These are phyloP conservation scores for Staurois parvus DNA, from an alignment of 2,797 vertebrate genomes.

Conservation along the genomic window DNA sequence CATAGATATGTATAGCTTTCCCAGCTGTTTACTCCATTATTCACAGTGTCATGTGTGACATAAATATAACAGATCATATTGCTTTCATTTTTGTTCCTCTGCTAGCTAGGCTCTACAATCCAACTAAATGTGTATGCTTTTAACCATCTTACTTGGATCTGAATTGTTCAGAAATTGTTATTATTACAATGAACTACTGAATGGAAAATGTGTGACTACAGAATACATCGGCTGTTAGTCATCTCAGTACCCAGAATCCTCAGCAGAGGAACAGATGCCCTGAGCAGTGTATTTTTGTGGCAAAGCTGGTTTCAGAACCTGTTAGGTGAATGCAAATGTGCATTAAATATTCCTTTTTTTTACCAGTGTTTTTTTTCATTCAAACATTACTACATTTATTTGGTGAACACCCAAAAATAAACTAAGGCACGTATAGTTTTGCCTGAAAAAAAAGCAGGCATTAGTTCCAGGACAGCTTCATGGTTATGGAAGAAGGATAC, in stretches of 20 bases:
- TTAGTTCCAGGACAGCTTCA: background rate
- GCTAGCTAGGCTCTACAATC: no score
- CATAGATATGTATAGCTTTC: no score
- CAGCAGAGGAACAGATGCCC: background rate
- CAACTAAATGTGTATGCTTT: no score
- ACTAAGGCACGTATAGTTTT: background rate
- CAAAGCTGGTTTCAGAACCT: constrained; percentile 23
- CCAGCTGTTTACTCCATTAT: no score
- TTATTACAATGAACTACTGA: background rate
- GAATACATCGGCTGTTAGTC: background rate
- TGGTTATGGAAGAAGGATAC: background rate
- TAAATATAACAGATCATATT: no score
- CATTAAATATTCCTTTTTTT: background rate
- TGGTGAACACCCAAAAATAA: background rate
- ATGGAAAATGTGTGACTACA: constrained; percentile 1
- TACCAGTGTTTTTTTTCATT: background rate
- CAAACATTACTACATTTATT: background rate
- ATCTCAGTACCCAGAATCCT: background rate
- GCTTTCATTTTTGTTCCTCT: no score
- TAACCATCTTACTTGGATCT: background rate
- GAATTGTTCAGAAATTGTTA: background rate
- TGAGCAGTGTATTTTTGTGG: constrained; percentile 11
- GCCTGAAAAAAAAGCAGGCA: background rate
- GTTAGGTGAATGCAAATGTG: background rate
- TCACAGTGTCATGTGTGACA: no score